Evolutionary conservation across 2,113 vertebrate species (phyloP).

Genomic region (Heliornis fulica): DNA sequence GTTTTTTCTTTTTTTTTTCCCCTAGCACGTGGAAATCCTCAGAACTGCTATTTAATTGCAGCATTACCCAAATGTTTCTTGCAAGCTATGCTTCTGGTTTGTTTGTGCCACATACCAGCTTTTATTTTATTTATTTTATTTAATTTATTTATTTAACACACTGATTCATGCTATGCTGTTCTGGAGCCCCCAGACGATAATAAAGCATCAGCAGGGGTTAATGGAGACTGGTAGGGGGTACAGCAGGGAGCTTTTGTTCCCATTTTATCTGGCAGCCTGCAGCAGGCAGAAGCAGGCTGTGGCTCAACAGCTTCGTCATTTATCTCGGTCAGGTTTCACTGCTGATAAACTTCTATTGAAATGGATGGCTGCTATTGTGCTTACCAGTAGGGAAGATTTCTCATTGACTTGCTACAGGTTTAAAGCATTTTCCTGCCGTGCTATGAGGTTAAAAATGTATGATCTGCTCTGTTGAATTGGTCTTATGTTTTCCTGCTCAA

Average conservation of each 20-base stretch:
- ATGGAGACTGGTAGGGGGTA: constrained; percentile 58
- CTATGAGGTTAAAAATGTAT: constrained; percentile 65
- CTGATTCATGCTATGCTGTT: constrained; percentile 34
- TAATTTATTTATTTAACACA: constrained; percentile 39
- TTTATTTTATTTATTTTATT: constrained; percentile 31
- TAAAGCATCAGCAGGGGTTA: constrained; percentile 72
- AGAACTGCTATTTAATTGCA: not conserved
- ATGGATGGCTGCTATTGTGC: constrained; percentile 69
- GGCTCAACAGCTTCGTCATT: constrained; percentile 66
- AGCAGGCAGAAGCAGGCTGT: constrained; percentile 69
- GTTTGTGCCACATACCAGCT: not conserved
- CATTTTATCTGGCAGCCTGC: constrained; percentile 71
- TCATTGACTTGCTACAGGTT: constrained; percentile 55
- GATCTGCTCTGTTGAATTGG: constrained; percentile 49
- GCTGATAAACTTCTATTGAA: constrained; percentile 71
- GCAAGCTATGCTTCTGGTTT: not conserved
- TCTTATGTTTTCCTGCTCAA: constrained; percentile 38
- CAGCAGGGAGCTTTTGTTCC: constrained; percentile 69
- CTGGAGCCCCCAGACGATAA: constrained; percentile 54
- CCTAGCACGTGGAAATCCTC: not conserved
- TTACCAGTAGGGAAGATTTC: constrained; percentile 54
- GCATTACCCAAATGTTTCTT: not conserved
- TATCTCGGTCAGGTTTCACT: constrained; percentile 69
- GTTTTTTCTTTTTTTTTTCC: not conserved
- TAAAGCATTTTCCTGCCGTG: constrained; percentile 59